Conservation (phyloP, 2,888 invertebrate genomes). For the Watsonalla cultraria region DNA sequence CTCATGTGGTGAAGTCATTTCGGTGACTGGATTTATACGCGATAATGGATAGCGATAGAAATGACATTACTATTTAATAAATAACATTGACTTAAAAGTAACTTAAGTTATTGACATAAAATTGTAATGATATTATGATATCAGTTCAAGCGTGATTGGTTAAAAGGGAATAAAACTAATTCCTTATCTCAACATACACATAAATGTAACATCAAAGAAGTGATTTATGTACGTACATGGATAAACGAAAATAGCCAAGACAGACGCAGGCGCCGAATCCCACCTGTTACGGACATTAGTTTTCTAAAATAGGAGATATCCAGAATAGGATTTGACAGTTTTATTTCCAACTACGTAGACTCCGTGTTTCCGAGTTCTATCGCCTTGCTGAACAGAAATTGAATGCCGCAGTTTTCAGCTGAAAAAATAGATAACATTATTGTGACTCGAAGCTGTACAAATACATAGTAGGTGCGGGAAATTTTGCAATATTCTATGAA, state of each 20-base stretch:
- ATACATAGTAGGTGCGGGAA: neutral
- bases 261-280: slow-evolving; percentile 39
- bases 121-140: neutral
- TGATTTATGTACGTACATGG: slow-evolving; percentile 49
- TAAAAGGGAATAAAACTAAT: slow-evolving; percentile 34
- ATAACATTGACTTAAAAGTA: no score
- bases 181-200: slow-evolving; percentile 55
- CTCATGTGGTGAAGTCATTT: neutral
- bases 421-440: slow-evolving; percentile 9
- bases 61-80: slow-evolving; percentile 4
- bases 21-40: neutral
- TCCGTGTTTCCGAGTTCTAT: slow-evolving; percentile 14
- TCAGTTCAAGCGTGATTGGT: neutral
- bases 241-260: slow-evolving; percentile 45
- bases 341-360: slow-evolving; percentile 39
- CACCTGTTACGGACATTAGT: slow-evolving; percentile 58
- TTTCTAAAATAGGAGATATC: slow-evolving; percentile 54
- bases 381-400: neutral
- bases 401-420: slow-evolving; percentile 10
- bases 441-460: neutral
- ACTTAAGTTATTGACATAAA: no score
- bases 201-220: slow-evolving; percentile 54
- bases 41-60: neutral
- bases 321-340: slow-evolving; percentile 49
- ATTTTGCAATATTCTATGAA: no score